Evolutionary conservation across 2,888 invertebrate species (phyloP).

Genomic region (Xanthorhoe designata): DNA sequence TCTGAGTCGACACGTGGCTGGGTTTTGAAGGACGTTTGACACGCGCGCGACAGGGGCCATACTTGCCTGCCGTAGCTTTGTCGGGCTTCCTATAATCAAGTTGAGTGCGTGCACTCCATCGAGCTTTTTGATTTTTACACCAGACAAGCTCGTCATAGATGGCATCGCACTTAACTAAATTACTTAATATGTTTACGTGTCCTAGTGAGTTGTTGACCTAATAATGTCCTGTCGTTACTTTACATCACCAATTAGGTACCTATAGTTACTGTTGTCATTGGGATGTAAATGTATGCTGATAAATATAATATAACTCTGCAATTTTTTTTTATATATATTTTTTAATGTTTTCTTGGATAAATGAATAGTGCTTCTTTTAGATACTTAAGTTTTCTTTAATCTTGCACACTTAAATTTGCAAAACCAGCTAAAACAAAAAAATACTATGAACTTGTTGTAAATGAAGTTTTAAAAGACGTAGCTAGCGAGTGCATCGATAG

Average conservation of each 20-base stretch:
- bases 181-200: conserved; percentile 37
- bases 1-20: conserved; percentile 61
- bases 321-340: too few relatives aligned
- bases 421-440: not conserved
- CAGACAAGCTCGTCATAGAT: conserved; percentile 62
- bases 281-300: not conserved
- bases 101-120: conserved; percentile 79
- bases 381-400: not conserved
- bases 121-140: conserved; percentile 74
- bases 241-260: conserved; percentile 2
- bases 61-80: conserved; percentile 55
- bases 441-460: not conserved
- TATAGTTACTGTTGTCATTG: not conserved
- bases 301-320: too few relatives aligned
- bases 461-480: not conserved
- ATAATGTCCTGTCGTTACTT: conserved; percentile 25
- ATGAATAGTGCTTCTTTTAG: not conserved
- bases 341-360: not conserved
- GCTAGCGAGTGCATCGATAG: not conserved
- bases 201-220: conserved; percentile 62
- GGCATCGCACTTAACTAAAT: conserved; percentile 61
- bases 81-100: conserved; percentile 81
- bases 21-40: conserved; percentile 61
- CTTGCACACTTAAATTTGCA: not conserved
- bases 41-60: conserved; percentile 57